Base-by-base conservation (phyloP, 1,140 invertebrate species). In the Pseudomyrmex concolor region DNA sequence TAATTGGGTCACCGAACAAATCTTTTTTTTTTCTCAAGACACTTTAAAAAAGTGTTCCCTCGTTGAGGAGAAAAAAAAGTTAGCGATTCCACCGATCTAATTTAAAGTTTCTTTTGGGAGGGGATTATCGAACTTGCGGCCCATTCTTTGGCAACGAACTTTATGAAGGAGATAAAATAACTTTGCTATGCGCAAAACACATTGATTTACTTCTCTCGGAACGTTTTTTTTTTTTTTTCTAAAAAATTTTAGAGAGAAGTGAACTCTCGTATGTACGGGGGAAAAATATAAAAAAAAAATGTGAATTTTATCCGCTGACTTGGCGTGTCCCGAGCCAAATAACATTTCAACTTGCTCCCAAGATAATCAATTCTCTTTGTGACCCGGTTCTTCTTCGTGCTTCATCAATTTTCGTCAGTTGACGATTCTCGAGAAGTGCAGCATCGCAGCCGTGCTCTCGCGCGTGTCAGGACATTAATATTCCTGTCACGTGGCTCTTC, bases 81-180 rank as follows among this genome's bases (percentile, higher is more conserved):
- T 73, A 63, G 13, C 19, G 22, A 83, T 67, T 2, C 62, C 67
- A 84, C 66, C 84, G 80, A 84, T 85, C 82, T 85, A 85, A 85
- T 85, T 85, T 76, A 85, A 85, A 85, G 81, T 84, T 85, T 50
- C 25, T 64, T 59, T 68, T 48, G 51, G 62, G 34, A 34, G 34
- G 34, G 34, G 34, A 34, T 83, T 76, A 45, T 64, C 62, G 9
- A 63, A 64, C 60, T 80, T 34, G 34, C 63, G 70, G 43, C 19
- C 51, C 43, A 45, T 50, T 45, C 63, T 34, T 73, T 25, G 57
- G 64, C 12, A 22, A 51, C 1, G 67, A 71, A 70, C 17, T 80
- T 86, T 80, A 54, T 48, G 62, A 62, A 60, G 48, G 60, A 62
- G 68, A 25, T 60, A 67, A 64, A 85, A 76, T 60, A 67, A 71